Evolutionary conservation across 2,888 invertebrate genomes (phyloP).

Genomic region (Volucella bombylans): DNA sequence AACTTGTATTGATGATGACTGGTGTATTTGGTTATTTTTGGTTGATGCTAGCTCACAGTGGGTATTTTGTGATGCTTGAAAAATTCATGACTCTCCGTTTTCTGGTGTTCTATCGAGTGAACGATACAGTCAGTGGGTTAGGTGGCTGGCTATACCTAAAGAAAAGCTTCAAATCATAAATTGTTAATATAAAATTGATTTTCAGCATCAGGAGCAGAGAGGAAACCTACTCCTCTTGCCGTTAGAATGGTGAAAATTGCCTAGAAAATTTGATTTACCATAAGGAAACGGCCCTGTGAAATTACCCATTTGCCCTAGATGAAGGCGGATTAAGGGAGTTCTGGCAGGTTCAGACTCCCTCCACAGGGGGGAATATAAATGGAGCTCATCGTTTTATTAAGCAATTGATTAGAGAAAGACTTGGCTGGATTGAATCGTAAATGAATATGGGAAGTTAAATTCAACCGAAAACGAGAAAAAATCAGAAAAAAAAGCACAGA

Average conservation of each 20-base stretch:
- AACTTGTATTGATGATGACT: neutral
- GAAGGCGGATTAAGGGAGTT: neutral
- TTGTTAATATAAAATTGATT: conserved; percentile 62
- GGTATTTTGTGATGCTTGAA: conserved; percentile 44
- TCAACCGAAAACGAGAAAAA: neutral
- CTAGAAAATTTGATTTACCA: conserved; percentile 67
- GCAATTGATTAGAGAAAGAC: conserved; percentile 63
- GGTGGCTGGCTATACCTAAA: neutral
- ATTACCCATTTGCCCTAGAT: conserved; percentile 47
- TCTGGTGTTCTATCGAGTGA: conserved; percentile 18
- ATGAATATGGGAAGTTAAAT: conserved; percentile 22
- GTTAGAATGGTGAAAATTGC: conserved; percentile 55
- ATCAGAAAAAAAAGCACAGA: neutral
- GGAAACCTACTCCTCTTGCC: neutral
- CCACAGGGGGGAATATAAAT: conserved; percentile 45
- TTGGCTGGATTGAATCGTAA: conserved; percentile 40
- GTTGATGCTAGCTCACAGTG: conserved; percentile 10
- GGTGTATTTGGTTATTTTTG: no score
- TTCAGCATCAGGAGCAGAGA: conserved; percentile 17
- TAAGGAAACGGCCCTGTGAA: conserved; percentile 37
- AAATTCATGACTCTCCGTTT: conserved; percentile 36
- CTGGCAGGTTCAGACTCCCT: neutral
- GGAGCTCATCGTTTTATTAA: conserved; percentile 59
- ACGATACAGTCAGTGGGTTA: neutral
- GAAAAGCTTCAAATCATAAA: conserved; percentile 44